Evolutionary conservation across 2,113 vertebrate genomes (phyloP), one percentile per base, ranked within the genome.

Genomic region (Misgurnus mizolepis): DNA sequence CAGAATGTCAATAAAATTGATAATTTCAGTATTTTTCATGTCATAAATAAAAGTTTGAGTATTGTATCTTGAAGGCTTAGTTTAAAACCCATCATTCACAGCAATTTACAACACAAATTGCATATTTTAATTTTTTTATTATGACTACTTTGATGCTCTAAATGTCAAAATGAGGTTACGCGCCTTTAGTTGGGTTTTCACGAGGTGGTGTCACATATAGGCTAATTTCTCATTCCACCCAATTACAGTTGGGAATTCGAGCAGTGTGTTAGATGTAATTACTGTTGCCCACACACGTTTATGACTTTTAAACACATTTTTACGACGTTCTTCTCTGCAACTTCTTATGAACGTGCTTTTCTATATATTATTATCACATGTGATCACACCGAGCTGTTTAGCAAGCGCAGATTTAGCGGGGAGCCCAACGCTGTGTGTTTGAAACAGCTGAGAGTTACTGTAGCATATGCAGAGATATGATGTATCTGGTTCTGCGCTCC

Each of bases 271-370:
- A 58, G 53, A 41, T 72, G 39, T 72, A 60, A 73, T 73, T 45
- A 73, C 70, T 15, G 39, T 18, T 73, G 10, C 70, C 55, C 70
- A 73, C 70, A 73, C 40, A 73, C 53, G 58, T 72, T 58, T 22
- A 73, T 22, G 34, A 60, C 53, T 73, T 60, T 40, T 14, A 22
- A 60, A 60, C 41, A 53, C 50, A 40, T 34, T 39, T 34, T 39
- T 5, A n/a, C 5, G 55, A 71, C n/a, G 55, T 56, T 56, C 4
- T n/a, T 9, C 15, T 56, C 5, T 72, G 55, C 53, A 72, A 56
- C 69, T 56, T 34, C n/a, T 72, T 17, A 15, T 72, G 50, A 56
- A 17, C 4, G 9, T 0, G 9, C 9, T 71, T 17, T 71, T 56
- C 50, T 56, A 5, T 73, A 40, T 22, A n/a, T 56, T 14, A 3